A percentile compares a stretch with the other conserved stretches of the same genome.
Conservation (phyloP, 2,888 invertebrate genomes). For the Panopea generosa region DNA sequence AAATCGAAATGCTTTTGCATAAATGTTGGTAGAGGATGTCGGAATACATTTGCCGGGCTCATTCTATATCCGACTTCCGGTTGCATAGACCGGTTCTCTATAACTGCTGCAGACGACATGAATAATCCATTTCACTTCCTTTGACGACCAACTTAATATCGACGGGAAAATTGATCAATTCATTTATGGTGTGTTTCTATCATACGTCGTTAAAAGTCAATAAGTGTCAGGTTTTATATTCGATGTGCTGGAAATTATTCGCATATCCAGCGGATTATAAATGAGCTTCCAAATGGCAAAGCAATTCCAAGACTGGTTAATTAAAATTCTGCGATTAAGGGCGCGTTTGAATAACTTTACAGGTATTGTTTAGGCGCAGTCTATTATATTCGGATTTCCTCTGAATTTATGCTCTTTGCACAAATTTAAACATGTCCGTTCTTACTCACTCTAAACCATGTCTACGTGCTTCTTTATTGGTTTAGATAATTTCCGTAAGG, state of each 20-base stretch:
- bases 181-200: constrained; percentile 54
- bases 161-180: constrained; percentile 62
- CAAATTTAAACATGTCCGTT: no score
- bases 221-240: constrained; percentile 62
- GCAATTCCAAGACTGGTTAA: constrained; percentile 44
- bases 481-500: no score
- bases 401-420: constrained; percentile 6
- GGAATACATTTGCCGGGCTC: constrained; percentile 63
- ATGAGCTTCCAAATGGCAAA: constrained; percentile 44
- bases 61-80: constrained; percentile 67
- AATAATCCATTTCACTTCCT: constrained; percentile 67
- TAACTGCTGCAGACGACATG: constrained; percentile 64
- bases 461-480: no score
- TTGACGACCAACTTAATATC: constrained; percentile 61
- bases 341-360: constrained; percentile 20
- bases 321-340: constrained; percentile 54
- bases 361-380: constrained; percentile 19
- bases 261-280: constrained; percentile 54
- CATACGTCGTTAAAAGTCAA: constrained; percentile 62
- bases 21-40: constrained; percentile 52
- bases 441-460: no score
- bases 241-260: constrained; percentile 51
- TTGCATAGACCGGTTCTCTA: constrained; percentile 55
- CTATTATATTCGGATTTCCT: constrained; percentile 43
- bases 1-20: constrained; percentile 59